phyloP scores from a whole-genome alignment of 1,140 invertebrate genomes.

The Notospermus geniculatus region DNA sequence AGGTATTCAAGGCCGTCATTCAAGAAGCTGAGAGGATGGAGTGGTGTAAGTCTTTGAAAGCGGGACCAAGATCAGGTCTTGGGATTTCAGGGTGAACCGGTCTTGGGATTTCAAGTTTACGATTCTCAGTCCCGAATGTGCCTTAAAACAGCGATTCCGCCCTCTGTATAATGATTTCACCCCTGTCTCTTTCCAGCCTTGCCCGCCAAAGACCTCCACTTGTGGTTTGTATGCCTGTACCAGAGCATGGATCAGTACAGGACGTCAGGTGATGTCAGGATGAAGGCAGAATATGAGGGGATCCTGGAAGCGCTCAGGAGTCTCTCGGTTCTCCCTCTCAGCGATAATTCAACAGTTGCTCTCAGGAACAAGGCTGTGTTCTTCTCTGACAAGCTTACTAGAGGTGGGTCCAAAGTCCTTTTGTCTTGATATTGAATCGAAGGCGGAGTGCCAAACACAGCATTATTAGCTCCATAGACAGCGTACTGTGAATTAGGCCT shows the following conservation, averaged over 20 bases:
- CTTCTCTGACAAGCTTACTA: constrained; percentile 24
- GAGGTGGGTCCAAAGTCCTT: not conserved
- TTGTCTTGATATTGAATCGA: no score
- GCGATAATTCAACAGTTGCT: constrained; percentile 31
- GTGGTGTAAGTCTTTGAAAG: not conserved
- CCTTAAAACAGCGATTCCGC: no score
- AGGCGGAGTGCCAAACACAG: no score
- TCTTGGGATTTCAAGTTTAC: no score
- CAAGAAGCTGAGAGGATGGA: not conserved
- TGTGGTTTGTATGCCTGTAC: constrained; percentile 51
- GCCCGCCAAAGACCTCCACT: constrained; percentile 19
- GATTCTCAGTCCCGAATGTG: no score
- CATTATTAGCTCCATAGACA: no score
- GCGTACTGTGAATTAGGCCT: no score
- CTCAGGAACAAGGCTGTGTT: constrained; percentile 40
- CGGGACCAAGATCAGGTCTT: no score
- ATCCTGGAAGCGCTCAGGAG: constrained; percentile 28
- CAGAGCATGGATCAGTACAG: constrained; percentile 45
- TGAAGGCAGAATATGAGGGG: constrained; percentile 31
- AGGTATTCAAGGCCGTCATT: constrained; percentile 20
- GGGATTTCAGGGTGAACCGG: no score
- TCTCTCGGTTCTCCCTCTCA: constrained; percentile 39
- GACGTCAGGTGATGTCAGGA: no score
- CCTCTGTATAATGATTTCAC: no score
- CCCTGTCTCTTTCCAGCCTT: not conserved